Base-by-base conservation (phyloP, 2,888 invertebrate genomes). In the Acleris laterana region DNA sequence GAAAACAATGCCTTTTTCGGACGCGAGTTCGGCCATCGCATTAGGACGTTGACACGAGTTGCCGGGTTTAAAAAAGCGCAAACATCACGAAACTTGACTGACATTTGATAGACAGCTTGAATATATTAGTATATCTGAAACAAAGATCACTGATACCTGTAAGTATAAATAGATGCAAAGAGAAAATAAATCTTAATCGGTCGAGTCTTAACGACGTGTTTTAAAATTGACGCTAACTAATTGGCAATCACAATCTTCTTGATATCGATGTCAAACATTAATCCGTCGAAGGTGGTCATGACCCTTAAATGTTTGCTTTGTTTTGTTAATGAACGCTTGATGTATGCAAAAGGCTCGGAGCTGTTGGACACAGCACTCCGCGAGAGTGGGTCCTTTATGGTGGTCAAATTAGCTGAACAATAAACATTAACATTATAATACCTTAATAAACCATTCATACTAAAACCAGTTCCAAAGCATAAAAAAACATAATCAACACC, bases 301-400 rank as follows among this genome's bases (percentile, higher is more conserved):
- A 71, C 77, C 57, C 69, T 62, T 55, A 51, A 57, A 25, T 25
- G 46, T 42, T 53, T 63, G 55, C 66, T 4, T 75, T 77, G 78
- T 82, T 82, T 79, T 79, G 81, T 83, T 82, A 83, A 82, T 83
- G 81, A 80, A 82, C 77, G 77, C 80, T 77, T 81, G 83, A 81
- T 81, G 77, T 76, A 84, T 84, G 81, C 81, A 79, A 81, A 81
- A 44, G 20, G 48, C 7, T 38, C 20, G 19, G 53, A 38, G 44
- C 7, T 57, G 57, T 20, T 11, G 17, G 49, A 38, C 38, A 1
- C 38, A 38, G 49, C 19, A 68, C 74, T 72, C 74, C 74, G 76
- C 76, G 77, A 78, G 56, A 71, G 70, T 74, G 70, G 72, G 72
- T 66, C 71, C 73, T 78, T 81, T 75, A 78, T 71, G 71, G 74